phyloP scores from a whole-genome alignment of 1,140 invertebrate genomes.

The Caerostris extrusa region DNA sequence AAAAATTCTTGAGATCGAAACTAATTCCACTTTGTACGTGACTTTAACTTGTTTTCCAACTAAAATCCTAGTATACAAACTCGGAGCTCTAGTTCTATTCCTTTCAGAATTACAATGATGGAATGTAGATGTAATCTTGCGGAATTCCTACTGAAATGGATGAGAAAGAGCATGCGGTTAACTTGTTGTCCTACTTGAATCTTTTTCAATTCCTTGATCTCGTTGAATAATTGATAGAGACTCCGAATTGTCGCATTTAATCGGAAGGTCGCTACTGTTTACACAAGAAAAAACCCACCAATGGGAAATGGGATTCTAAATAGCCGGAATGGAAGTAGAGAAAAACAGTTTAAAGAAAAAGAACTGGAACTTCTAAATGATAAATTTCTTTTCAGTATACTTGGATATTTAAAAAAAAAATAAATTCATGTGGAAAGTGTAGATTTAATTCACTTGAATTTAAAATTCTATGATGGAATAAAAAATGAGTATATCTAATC shows the following conservation, averaged over 20 bases:
- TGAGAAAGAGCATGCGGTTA: not conserved
- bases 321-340: not conserved
- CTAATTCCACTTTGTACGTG: not conserved
- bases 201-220: conserved; percentile 21
- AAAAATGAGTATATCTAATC: too few relatives aligned
- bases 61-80: not conserved
- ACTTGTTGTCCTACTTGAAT: conserved; percentile 42
- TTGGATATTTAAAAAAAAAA: not conserved
- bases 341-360: not conserved
- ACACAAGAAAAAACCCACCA: not conserved
- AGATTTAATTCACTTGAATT: too few relatives aligned
- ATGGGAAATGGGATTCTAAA: not conserved
- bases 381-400: not conserved
- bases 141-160: not conserved
- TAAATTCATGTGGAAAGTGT: not conserved
- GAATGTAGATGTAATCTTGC: not conserved
- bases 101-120: not conserved
- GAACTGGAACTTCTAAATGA: not conserved
- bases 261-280: not conserved
- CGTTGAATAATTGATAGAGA: not conserved
- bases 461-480: too few relatives aligned
- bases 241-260: not conserved
- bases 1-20: not conserved
- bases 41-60: not conserved
- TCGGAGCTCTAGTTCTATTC: not conserved